A percentile compares a stretch with the other conserved stretches of the same genome.
Evolutionary conservation across 2,113 vertebrate genomes (phyloP).

Genomic region (Ptilonorhynchus violaceus): DNA sequence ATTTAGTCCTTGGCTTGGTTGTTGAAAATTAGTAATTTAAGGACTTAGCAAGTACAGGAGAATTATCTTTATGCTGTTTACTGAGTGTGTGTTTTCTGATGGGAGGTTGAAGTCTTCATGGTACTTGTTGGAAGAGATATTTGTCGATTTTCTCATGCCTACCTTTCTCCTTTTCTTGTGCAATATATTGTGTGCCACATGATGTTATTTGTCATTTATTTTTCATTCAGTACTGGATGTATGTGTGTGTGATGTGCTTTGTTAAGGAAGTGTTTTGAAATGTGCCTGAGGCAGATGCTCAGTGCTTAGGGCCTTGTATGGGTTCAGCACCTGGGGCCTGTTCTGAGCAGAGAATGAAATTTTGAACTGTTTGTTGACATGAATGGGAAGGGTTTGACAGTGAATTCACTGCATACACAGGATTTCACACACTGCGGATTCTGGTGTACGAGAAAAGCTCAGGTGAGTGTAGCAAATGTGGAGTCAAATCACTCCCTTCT

Average conservation of each 20-base stretch:
- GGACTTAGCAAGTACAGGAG: background rate
- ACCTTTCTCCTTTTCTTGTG: background rate
- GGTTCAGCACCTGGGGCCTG: background rate
- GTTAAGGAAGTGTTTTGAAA: background rate
- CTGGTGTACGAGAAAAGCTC: background rate
- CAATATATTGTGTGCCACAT: background rate
- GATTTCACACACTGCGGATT: background rate
- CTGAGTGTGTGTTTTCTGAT: background rate
- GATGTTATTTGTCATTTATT: background rate
- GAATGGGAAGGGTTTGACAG: background rate
- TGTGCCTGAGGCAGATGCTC: background rate
- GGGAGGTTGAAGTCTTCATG: background rate
- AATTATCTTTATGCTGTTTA: background rate
- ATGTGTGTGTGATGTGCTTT: background rate
- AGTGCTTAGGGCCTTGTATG: background rate
- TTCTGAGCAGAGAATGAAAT: background rate
- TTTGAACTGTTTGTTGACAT: rapidly evolving
- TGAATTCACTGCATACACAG: background rate
- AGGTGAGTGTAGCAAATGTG: background rate
- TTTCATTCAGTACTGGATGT: rapidly evolving
- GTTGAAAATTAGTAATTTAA: background rate
- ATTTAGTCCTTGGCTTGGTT: background rate
- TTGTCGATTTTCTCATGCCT: background rate
- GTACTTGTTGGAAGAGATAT: background rate
- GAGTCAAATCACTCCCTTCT: background rate